phyloP scores from a whole-genome alignment of 92 coral and sea anemone genomes.

The Zoanthus sansibaricus region DNA sequence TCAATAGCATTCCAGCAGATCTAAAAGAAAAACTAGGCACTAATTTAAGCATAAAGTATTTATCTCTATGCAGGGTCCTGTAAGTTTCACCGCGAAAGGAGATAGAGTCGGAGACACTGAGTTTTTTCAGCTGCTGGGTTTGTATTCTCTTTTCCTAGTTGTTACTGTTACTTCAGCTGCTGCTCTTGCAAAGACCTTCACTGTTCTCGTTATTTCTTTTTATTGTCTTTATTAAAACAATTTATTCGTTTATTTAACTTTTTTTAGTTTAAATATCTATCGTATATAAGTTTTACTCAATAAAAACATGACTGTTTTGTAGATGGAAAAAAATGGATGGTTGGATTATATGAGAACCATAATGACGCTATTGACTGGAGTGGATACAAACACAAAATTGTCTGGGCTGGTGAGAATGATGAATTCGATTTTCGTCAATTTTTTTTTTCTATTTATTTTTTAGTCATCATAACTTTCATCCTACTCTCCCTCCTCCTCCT shows the following conservation, averaged over 20 bases:
- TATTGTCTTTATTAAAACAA: not conserved
- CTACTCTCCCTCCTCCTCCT: not conserved
- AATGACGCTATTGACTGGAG: conserved; percentile 71
- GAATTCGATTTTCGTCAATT: not conserved
- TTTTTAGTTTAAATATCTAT: not conserved
- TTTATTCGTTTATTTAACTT: too few species aligned
- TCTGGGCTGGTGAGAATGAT: conserved; percentile 71
- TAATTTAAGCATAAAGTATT: not conserved
- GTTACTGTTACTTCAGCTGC: not conserved
- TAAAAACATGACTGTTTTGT: not conserved
- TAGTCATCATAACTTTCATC: not conserved
- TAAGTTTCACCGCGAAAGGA: conserved; percentile 79
- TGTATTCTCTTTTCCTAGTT: not conserved
- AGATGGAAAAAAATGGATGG: conserved; percentile 48
- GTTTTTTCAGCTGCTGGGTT: conserved; percentile 76
- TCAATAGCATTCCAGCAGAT: not conserved
- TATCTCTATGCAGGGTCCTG: conserved; percentile 74
- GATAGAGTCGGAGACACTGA: conserved; percentile 84
- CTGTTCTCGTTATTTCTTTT: not conserved
- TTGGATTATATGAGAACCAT: conserved; percentile 65
- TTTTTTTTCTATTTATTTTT: not conserved
- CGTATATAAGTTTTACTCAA: not conserved
- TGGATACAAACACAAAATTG: conserved; percentile 66
- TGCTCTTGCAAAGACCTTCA: not conserved
- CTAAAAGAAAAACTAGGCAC: not conserved